A percentile compares a stretch with the other conserved stretches of the same genome.
Evolutionary conservation across 2,113 vertebrate species (phyloP).

Genomic region (Eleginops maclovinus): DNA sequence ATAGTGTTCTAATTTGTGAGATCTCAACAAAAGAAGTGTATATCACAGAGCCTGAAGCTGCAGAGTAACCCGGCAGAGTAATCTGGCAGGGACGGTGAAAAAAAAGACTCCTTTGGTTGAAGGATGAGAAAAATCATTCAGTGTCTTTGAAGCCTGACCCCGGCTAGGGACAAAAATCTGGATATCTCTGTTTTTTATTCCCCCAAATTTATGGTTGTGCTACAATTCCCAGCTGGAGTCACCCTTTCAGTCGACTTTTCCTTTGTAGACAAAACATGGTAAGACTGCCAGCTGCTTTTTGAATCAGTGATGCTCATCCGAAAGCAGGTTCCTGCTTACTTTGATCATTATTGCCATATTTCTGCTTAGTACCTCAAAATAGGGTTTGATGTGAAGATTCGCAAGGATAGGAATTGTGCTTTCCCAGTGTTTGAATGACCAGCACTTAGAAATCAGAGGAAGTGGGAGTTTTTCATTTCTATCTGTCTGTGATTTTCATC

Average conservation of each 20-base stretch:
- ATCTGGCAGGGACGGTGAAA: not conserved
- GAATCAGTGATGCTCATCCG: not conserved
- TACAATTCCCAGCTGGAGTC: not conserved
- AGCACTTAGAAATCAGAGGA: not conserved
- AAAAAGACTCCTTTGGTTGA: not conserved
- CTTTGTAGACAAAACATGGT: not conserved
- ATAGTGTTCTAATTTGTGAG: too few relatives aligned
- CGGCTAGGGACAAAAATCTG: not conserved
- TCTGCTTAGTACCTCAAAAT: not conserved
- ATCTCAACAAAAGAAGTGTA: too few relatives aligned
- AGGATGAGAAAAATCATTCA: not conserved
- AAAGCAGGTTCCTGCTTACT: not conserved
- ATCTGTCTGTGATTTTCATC: not conserved
- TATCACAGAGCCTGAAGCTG: too few relatives aligned
- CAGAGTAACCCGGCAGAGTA: too few relatives aligned
- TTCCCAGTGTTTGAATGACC: not conserved
- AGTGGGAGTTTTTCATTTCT: not conserved
- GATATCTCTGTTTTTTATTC: not conserved
- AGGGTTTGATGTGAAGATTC: not conserved
- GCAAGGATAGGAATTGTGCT: not conserved
- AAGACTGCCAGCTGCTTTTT: not conserved
- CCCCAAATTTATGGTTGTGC: not conserved
- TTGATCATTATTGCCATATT: not conserved
- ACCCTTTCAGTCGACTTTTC: not conserved
- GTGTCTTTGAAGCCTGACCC: constrained; percentile 1